These are phyloP conservation scores for Caenorhabditis sulstoni DNA, from an alignment of 2,888 invertebrate genomes.

Conservation along the genomic window DNA sequence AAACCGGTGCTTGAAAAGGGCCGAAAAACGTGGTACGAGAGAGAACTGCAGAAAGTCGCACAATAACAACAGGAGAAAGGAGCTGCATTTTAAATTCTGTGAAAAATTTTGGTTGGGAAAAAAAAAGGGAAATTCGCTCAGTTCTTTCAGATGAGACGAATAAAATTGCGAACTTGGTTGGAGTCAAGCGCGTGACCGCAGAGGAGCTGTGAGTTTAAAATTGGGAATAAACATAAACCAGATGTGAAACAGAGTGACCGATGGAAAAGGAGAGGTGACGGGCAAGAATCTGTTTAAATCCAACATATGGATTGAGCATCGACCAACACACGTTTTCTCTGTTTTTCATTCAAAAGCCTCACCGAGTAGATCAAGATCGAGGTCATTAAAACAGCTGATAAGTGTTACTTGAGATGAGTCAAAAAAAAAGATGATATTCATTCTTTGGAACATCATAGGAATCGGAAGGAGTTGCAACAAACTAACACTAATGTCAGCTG, in stretches of 20 bases:
- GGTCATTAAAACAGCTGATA: too few relatives aligned
- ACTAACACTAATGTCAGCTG: conserved; percentile 20
- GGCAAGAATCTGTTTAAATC: conserved; percentile 35
- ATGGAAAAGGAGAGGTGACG: conserved; percentile 36
- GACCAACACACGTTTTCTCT: conserved; percentile 50
- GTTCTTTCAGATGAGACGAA: too few relatives aligned
- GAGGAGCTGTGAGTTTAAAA: conserved; percentile 37
- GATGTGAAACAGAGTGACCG: conserved; percentile 37
- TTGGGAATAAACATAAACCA: conserved; percentile 58
- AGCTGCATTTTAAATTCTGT: not conserved
- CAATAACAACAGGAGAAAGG: not conserved
- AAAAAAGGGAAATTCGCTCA: not conserved
- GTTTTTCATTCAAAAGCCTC: too few relatives aligned
- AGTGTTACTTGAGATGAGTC: too few relatives aligned
- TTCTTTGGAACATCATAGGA: conserved; percentile 5
- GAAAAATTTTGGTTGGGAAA: too few relatives aligned
- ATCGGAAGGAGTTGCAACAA: conserved; percentile 7
- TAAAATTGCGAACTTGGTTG: not conserved
- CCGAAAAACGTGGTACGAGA: too few relatives aligned
- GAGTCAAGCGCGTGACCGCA: conserved; percentile 15
- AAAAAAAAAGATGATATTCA: not conserved
- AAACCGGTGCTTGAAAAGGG: conserved; percentile 5
- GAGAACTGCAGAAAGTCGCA: too few relatives aligned
- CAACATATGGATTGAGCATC: conserved; percentile 14
- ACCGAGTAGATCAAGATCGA: too few relatives aligned